phyloP scores from a whole-genome alignment of 2,888 invertebrate genomes.

The Oscheius myriophilus region DNA sequence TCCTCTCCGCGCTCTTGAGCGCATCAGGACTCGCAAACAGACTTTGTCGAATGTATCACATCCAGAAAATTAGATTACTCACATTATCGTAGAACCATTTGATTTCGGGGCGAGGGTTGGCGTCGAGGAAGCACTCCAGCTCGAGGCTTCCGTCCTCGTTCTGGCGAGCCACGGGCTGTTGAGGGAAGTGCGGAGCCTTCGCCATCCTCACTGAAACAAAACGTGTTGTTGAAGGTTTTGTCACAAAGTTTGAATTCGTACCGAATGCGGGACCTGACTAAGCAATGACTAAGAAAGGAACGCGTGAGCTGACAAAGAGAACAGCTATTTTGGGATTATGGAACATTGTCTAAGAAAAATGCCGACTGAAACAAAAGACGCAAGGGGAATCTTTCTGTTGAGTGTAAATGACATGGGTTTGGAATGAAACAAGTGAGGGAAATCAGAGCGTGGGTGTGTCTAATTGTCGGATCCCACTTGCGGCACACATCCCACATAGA shows the following conservation, averaged over 20 bases:
- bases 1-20: no score
- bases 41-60: no score
- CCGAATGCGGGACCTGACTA: neutral
- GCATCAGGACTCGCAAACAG: no score
- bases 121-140: conserved; percentile 71
- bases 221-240: neutral
- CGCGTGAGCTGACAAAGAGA: neutral
- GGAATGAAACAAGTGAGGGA: neutral
- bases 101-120: conserved; percentile 69
- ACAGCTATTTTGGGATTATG: neutral
- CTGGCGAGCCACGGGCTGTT: conserved; percentile 71
- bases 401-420: conserved; percentile 1
- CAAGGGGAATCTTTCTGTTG: neutral
- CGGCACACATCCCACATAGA: conserved; percentile 29
- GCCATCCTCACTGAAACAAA: conserved; percentile 37
- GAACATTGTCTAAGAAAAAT: neutral
- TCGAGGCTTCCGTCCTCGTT: conserved; percentile 71
- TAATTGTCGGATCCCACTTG: conserved; percentile 28
- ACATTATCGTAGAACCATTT: conserved; percentile 71
- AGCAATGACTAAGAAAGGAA: conserved; percentile 7
- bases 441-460: conserved; percentile 12
- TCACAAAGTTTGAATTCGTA: neutral
- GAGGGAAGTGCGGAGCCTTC: conserved; percentile 71
- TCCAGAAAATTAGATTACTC: conserved; percentile 34
- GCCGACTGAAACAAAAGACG: conserved; percentile 6